Percentiles rank a stretch among this genome's conserved stretches.
phyloP scores from a whole-genome alignment of 2,797 vertebrate species.

The Sciurus carolinensis region DNA sequence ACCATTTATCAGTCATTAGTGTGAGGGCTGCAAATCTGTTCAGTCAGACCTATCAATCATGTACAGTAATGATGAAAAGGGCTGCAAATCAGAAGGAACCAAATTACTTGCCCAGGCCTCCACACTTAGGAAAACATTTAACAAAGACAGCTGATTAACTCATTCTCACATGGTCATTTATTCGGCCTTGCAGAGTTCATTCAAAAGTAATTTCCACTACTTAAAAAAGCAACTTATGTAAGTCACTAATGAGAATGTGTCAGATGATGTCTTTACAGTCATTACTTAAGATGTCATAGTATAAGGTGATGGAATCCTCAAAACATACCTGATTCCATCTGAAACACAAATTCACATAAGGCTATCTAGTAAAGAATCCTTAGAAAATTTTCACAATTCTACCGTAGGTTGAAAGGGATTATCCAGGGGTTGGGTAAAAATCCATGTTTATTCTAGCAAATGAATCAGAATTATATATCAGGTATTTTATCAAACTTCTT shows the following conservation, averaged over 20 bases:
- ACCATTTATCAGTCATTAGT: constrained; percentile 86
- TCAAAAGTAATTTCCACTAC: constrained; percentile 82
- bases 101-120: constrained; percentile 85
- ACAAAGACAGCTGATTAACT: constrained; percentile 88
- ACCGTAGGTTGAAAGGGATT: not conserved
- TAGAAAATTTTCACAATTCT: not conserved
- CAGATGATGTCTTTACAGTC: constrained; percentile 69
- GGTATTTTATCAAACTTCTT: not conserved
- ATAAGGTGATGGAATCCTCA: constrained; percentile 26
- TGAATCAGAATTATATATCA: not conserved
- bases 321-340: constrained; percentile 39
- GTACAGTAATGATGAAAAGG: constrained; percentile 83
- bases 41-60: constrained; percentile 86
- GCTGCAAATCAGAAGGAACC: constrained; percentile 84
- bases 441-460: not conserved
- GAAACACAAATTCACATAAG: not conserved
- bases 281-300: constrained; percentile 67
- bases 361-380: not conserved
- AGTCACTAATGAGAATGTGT: constrained; percentile 80
- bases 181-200: constrained; percentile 74
- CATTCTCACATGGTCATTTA: constrained; percentile 81
- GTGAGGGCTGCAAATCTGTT: constrained; percentile 83
- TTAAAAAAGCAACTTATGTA: constrained; percentile 78
- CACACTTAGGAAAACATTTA: constrained; percentile 84
- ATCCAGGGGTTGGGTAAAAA: constrained; percentile 28